Conservation (phyloP, 2,113 vertebrate genomes). For the Thalassoma bifasciatum region DNA sequence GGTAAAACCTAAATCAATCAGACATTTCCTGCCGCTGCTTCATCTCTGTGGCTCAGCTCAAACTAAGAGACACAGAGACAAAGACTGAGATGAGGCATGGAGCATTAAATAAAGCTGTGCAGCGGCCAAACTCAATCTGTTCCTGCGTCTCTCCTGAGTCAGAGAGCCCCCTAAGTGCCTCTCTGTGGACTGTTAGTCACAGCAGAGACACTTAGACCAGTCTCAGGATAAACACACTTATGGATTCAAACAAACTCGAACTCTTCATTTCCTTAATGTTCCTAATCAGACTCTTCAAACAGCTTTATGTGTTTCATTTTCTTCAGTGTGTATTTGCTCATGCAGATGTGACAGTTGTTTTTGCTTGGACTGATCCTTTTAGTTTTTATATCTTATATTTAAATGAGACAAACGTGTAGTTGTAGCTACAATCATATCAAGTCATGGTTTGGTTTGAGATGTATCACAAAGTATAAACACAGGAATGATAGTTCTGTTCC, state of each 20-base stretch:
- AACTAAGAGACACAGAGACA: constrained; percentile 43
- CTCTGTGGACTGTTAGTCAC: constrained; percentile 32
- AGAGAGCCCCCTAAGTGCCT: constrained; percentile 63
- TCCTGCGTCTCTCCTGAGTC: constrained; percentile 53
- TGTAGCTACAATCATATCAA: background rate
- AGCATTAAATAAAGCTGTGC: constrained; percentile 43
- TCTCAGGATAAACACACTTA: constrained; percentile 42
- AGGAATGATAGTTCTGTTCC: background rate
- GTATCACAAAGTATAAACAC: too few species aligned
- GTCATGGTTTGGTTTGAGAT: background rate
- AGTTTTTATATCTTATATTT: background rate
- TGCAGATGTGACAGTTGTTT: too few species aligned
- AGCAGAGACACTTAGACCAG: constrained; percentile 35
- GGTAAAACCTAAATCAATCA: constrained; percentile 50
- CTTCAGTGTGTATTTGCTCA: background rate
- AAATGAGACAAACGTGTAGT: too few species aligned
- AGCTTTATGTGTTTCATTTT: constrained; percentile 11
- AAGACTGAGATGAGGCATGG: constrained; percentile 44
- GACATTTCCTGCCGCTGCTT: constrained; percentile 35
- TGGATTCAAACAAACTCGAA: constrained; percentile 3
- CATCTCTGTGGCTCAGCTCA: constrained; percentile 36
- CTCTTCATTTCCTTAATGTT: constrained; percentile 21
- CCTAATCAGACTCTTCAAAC: background rate
- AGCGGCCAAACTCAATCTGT: constrained; percentile 49
- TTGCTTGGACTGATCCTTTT: too few species aligned